Conservation (phyloP, 1,140 invertebrate species). For the Megalopta genalis region DNA sequence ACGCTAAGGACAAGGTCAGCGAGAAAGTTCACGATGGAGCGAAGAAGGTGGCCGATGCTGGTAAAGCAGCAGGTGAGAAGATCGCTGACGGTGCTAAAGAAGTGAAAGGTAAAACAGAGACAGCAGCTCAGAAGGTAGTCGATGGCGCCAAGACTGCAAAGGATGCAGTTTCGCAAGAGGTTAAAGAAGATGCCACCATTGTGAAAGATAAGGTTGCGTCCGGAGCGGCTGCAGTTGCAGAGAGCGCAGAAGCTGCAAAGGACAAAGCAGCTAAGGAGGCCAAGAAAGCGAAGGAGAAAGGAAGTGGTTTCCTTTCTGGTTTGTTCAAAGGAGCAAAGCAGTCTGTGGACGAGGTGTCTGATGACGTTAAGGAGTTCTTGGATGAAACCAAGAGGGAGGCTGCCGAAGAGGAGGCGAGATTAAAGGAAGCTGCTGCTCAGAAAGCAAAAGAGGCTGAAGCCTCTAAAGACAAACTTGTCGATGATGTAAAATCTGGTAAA, state of each 20-base stretch:
- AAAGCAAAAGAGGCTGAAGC: conserved; percentile 19
- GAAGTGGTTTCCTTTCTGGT: conserved; percentile 50
- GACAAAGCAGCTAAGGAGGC: conserved; percentile 18
- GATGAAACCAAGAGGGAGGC: conserved; percentile 67
- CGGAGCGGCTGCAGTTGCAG: conserved; percentile 20
- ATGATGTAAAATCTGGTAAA: background rate
- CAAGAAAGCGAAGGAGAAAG: conserved; percentile 58
- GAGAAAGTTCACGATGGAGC: background rate
- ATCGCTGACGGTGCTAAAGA: background rate
- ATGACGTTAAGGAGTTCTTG: conserved; percentile 71
- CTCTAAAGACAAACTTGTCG: background rate
- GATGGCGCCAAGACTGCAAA: conserved; percentile 14
- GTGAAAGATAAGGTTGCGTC: conserved; percentile 35
- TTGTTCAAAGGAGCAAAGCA: conserved; percentile 64
- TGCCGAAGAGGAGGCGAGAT: conserved; percentile 49
- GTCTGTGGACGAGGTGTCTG: conserved; percentile 70
- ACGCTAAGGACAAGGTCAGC: background rate
- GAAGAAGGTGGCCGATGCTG: background rate
- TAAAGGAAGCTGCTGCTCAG: background rate
- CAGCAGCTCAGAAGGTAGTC: conserved; percentile 33
- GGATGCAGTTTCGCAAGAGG: conserved; percentile 14
- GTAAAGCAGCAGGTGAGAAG: background rate
- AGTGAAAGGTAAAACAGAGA: background rate
- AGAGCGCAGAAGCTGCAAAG: conserved; percentile 5
- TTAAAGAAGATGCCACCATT: background rate